Percentiles rank a stretch among this genome's conserved stretches.
phyloP scores from a whole-genome alignment of 1,140 invertebrate genomes.

The Drosophila sp. region DNA sequence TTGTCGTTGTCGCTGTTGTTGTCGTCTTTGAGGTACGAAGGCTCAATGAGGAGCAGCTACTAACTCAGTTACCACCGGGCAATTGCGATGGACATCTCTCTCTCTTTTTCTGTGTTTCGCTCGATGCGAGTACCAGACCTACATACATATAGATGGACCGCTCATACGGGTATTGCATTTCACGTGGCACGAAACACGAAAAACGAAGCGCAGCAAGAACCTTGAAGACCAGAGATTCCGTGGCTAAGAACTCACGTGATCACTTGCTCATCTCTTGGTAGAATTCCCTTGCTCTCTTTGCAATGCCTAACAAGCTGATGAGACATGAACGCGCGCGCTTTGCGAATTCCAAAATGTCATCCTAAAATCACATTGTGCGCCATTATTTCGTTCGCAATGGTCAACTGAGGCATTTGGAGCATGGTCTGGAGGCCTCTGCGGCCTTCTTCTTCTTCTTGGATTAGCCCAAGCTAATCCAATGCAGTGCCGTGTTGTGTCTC shows the following conservation, averaged over 20 bases:
- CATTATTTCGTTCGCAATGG: constrained; percentile 64
- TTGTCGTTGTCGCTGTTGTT: constrained; percentile 24
- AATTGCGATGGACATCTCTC: constrained; percentile 77
- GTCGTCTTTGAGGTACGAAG: constrained; percentile 34
- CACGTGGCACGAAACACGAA: not conserved
- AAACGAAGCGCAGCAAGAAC: not conserved
- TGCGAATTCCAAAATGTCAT: constrained; percentile 82
- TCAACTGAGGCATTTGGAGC: constrained; percentile 51
- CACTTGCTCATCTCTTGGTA: not conserved
- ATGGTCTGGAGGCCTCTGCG: not conserved
- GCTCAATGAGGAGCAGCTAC: constrained; percentile 55
- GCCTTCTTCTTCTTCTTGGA: not conserved
- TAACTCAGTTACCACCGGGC: constrained; percentile 75
- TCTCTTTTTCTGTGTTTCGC: constrained; percentile 42
- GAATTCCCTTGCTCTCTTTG: constrained; percentile 16
- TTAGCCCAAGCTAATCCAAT: constrained; percentile 64
- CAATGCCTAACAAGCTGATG: constrained; percentile 79
- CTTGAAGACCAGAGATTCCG: not conserved
- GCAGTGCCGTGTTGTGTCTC: constrained; percentile 70
- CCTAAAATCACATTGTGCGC: constrained; percentile 81
- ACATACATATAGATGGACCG: constrained; percentile 20
- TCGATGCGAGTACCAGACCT: constrained; percentile 26
- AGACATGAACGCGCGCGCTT: constrained; percentile 81
- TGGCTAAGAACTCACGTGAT: not conserved
- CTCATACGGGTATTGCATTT: not conserved